phyloP scores from a whole-genome alignment of 2,888 invertebrate species.

The Caenorhabditis drosophilae region DNA sequence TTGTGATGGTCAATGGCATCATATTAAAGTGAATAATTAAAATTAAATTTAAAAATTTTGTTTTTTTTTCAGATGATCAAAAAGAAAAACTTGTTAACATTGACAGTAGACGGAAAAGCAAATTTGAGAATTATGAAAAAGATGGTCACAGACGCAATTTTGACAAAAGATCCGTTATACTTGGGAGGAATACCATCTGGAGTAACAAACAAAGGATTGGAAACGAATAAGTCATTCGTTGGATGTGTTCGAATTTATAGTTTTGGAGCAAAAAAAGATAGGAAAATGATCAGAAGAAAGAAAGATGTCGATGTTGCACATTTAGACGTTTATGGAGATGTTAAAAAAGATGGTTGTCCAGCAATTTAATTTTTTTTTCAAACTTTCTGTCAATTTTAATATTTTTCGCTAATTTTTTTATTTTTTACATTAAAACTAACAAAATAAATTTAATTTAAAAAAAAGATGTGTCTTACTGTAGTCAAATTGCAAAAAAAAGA shows the following conservation, averaged over 20 bases:
- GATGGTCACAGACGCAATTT: constrained; percentile 78
- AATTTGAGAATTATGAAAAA: constrained; percentile 77
- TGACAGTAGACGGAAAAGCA: constrained; percentile 84
- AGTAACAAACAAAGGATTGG: constrained; percentile 53
- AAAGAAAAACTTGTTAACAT: constrained; percentile 85
- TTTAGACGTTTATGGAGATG: constrained; percentile 58
- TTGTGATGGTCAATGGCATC: constrained; percentile 95
- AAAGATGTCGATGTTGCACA: constrained; percentile 42
- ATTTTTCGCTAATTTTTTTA: no score
- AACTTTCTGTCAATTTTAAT: no score
- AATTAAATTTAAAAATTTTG: neutral
- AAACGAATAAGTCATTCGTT: constrained; percentile 53
- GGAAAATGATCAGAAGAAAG: constrained; percentile 39
- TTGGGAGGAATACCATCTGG: constrained; percentile 76
- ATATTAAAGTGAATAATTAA: constrained; percentile 72
- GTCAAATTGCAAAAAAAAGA: no score
- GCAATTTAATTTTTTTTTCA: constrained; percentile 51
- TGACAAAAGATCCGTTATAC: constrained; percentile 84
- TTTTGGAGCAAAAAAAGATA: constrained; percentile 52
- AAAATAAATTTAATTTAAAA: no score
- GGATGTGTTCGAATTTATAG: constrained; percentile 64
- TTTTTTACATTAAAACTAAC: no score
- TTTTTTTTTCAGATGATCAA: constrained; percentile 77
- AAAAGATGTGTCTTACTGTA: no score
- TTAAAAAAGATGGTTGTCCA: constrained; percentile 58